Conservation (phyloP, 1,140 invertebrate species). For the Teleopsis dalmanni region DNA sequence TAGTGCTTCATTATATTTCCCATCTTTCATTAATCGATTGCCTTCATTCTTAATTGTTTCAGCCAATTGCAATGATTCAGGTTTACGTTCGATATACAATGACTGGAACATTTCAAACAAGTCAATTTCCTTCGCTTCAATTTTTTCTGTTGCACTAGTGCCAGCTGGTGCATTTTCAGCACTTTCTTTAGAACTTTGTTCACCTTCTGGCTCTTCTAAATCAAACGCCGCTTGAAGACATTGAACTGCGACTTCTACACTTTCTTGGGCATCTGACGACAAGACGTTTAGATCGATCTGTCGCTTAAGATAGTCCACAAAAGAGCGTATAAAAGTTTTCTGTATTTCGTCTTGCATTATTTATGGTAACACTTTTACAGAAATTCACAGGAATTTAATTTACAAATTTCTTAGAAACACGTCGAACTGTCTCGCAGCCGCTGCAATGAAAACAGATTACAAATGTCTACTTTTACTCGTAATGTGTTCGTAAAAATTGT, state of each 20-base stretch:
- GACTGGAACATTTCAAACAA: conserved; percentile 47
- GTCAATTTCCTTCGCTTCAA: conserved; percentile 43
- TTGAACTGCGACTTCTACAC: conserved; percentile 71
- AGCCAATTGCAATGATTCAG: conserved; percentile 56
- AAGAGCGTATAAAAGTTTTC: conserved; percentile 33
- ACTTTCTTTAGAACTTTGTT: conserved; percentile 10
- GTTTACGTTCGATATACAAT: conserved; percentile 36
- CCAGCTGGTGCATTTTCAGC: conserved; percentile 5
- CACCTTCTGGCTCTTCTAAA: conserved; percentile 48
- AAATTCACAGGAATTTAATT: too few species aligned
- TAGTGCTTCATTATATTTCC: conserved; percentile 71
- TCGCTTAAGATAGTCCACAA: conserved; percentile 38
- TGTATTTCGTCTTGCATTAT: conserved; percentile 37
- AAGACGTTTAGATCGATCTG: conserved; percentile 25
- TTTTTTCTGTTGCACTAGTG: conserved; percentile 17
- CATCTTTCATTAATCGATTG: conserved; percentile 78
- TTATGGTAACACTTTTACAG: too few species aligned
- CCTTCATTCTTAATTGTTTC: conserved; percentile 76
- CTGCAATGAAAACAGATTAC: too few species aligned
- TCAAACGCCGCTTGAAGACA: conserved; percentile 78
- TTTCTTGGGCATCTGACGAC: conserved; percentile 63
- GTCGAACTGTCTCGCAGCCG: too few species aligned
- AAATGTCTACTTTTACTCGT: too few species aligned
- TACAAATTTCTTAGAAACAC: too few species aligned
- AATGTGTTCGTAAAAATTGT: too few species aligned